These are phyloP conservation scores for Drosophila paranaensis DNA, from an alignment of 2,888 invertebrate species.

Conservation along the genomic window DNA sequence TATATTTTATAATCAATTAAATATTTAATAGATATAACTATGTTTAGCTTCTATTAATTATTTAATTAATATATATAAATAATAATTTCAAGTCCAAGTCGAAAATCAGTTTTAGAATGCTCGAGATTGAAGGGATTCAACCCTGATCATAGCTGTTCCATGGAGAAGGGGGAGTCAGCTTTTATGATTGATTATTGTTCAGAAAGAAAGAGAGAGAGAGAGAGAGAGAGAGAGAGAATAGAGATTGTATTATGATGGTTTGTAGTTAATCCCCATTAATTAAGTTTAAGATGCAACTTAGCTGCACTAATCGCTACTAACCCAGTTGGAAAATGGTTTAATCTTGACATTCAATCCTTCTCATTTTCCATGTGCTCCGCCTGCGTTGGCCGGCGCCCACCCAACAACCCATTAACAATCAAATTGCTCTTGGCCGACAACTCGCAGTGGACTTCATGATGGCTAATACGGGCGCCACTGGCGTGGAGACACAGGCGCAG, in stretches of 20 bases:
- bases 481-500: constrained; percentile 80
- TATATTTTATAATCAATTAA: no score
- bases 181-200: not conserved
- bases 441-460: constrained; percentile 83
- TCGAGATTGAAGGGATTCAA: not conserved
- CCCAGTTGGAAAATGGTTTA: constrained; percentile 75
- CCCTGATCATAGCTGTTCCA: not conserved
- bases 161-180: no score
- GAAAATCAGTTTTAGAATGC: not conserved
- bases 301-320: constrained; percentile 49
- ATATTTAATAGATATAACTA: no score
- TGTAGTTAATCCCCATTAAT: no score
- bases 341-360: constrained; percentile 74
- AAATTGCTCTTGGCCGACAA: not conserved
- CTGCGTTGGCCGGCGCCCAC: constrained; percentile 62
- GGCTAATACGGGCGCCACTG: constrained; percentile 83
- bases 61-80: no score
- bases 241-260: no score
- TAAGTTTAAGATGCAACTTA: not conserved
- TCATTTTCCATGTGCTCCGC: constrained; percentile 59
- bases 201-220: not conserved
- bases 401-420: constrained; percentile 6
- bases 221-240: not conserved
- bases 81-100: not conserved
- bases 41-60: no score